Evolutionary conservation across 2,888 invertebrate genomes (phyloP), one percentile per base, ranked within the genome.

Genomic region (Leptopilina myrica): DNA sequence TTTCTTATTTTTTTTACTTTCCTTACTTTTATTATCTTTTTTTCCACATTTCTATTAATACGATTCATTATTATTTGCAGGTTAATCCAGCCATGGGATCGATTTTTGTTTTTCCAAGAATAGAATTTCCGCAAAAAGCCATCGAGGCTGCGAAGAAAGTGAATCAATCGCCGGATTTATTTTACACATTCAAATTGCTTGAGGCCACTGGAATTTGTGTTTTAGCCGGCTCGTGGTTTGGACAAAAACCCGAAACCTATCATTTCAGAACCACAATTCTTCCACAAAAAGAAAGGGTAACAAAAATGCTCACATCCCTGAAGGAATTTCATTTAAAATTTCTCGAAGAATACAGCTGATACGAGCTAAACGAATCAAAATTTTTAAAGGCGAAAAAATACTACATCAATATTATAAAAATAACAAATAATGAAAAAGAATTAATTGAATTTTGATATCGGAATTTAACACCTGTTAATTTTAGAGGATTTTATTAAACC

Each of bases 191-290:
- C 92, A 94, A 95, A 84, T 93, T 99, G 80, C 94, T 99, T 65
- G 99, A 99, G 92, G 93, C 95, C 79, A 96, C 97, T 0, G 98
- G 98, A 33, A 97, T 99, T 90, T 99, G 99, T 93, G 95, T 99
- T 76, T 98, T 97, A 46, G 95, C 98, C 14, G 99, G 99, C 67
- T 95, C 96, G 80, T 99, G 99, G 40, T 99, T 99, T 92, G 98
- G 99, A 0, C 99, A 99, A 92, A 93, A 93, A 81, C 96, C 97
- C 0, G 98, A 97, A 85, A 99, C 99, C 0, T 97, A 94, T 93
- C 99, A 99, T 93, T 99, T 99, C 94, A 95, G 96, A 85, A 98
- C 98, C 85, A 99, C 99, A 64, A 99, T 99, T 92, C 93, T 99
- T 88, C 99, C 99, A 12, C 97, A 97, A 89, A 95, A 96, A 0